Evolutionary conservation across 2,888 invertebrate species (phyloP), one percentile per base, ranked within the genome.

Genomic region (Cancer borealis): DNA sequence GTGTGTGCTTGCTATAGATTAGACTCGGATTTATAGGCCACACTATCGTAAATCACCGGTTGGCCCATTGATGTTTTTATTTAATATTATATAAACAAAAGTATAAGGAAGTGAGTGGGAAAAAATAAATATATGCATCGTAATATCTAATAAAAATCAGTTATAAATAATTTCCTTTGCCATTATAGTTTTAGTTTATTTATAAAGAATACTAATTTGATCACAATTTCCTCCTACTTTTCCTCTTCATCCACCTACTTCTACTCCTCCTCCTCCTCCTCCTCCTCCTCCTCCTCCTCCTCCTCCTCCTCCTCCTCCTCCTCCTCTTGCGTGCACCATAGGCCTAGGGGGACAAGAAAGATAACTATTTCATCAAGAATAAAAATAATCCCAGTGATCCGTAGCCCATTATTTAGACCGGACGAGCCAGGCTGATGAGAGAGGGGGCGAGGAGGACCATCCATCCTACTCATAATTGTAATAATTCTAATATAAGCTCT

Each of bases 381-480:
- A 84, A 39, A 84, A 84, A 84, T 84, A 84, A 84, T 84, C 84
- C 84, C 84, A 84, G 84, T 84, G 84, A 84, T 84, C 84, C 39
- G 4, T 5, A 84, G 39, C n/a, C 84, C 84, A 84, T 84, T 84
- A 84, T 30, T 84, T 84, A 39, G 39, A 60, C 26, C 90, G 60
- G 17, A 39, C 60, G 30, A 91, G 30, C 39, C 90, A 26, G 60
- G n/a, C 46, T 54, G 66, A 73, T 66, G 60, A 91, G 91, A 39
- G 84, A 39, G 84, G 17, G 84, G 39, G 84, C 84, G 12, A 84
- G 84, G 84, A 39, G 39, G 17, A 39, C 84, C 84, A 84, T 84
- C 84, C 39, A 84, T 84, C 84, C 84, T 84, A 12, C 84, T 84
- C 84, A 84, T 84, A 84, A 84, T 84, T 84, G 84, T 39, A 39